These are phyloP conservation scores for Cossypha niveicapilla DNA, from an alignment of 2,797 vertebrate genomes.

Conservation along the genomic window DNA sequence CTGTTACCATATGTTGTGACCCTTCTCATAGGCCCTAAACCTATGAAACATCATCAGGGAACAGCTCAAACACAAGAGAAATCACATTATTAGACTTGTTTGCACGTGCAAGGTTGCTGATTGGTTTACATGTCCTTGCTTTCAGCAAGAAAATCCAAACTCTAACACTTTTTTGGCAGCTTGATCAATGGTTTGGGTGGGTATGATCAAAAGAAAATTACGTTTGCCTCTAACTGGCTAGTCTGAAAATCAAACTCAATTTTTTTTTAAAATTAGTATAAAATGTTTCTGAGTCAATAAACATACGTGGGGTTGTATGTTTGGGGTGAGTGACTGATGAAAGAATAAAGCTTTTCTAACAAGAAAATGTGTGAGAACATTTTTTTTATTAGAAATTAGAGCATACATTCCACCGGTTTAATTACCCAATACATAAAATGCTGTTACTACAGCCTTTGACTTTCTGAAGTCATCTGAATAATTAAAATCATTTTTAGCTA, in stretches of 20 bases:
- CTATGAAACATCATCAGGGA: not conserved
- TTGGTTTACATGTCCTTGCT: not conserved
- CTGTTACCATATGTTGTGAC: not conserved
- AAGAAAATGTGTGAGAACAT: not conserved
- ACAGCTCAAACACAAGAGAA: not conserved
- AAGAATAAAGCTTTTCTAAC: not conserved
- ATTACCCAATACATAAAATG: not conserved
- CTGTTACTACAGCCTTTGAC: not conserved
- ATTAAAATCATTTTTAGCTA: not conserved
- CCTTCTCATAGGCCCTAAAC: not conserved
- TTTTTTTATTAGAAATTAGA: not conserved
- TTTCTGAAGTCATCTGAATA: not conserved
- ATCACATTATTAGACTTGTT: not conserved
- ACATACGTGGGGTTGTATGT: accelerated
- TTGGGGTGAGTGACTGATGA: not conserved
- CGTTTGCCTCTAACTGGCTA: not conserved
- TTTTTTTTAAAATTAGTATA: not conserved
- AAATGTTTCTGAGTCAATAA: not conserved
- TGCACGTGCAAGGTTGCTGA: not conserved
- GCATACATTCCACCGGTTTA: not conserved
- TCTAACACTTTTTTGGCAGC: not conserved
- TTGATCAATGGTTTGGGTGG: not conserved
- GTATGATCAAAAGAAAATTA: not conserved
- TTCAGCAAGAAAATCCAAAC: not conserved
- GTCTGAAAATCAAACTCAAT: not conserved